Conservation (phyloP, 1,140 invertebrate species). For the Bombus superbus region DNA sequence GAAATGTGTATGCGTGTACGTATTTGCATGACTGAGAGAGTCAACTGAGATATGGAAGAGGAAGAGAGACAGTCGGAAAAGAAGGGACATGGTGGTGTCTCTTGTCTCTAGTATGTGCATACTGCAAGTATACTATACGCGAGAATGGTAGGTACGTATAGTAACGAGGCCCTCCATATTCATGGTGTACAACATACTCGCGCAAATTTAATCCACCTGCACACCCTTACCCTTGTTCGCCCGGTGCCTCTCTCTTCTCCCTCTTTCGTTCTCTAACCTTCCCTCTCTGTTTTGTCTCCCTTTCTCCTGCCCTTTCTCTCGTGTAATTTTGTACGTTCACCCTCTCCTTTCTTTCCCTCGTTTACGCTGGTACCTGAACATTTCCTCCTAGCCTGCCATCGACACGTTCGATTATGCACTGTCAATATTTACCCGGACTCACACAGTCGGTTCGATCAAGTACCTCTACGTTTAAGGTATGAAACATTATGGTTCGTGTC, state of each 20-base stretch:
- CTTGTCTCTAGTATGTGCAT: conserved; percentile 63
- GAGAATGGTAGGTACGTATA: conserved; percentile 72
- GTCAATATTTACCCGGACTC: conserved; percentile 49
- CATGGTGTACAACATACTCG: conserved; percentile 78
- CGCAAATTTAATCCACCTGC: conserved; percentile 79
- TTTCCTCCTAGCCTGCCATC: conserved; percentile 27
- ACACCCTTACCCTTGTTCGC: conserved; percentile 54
- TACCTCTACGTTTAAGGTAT: conserved; percentile 13
- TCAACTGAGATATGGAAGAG: neutral
- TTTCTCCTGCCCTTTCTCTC: conserved; percentile 9
- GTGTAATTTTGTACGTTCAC: conserved; percentile 49
- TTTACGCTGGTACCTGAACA: conserved; percentile 19
- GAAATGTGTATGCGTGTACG: conserved; percentile 34
- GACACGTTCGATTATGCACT: conserved; percentile 53
- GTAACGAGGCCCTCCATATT: conserved; percentile 81
- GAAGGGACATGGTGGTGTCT: conserved; percentile 46
- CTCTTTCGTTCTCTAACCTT: neutral
- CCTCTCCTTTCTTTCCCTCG: conserved; percentile 9
- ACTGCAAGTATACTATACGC: conserved; percentile 64
- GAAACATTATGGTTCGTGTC: neutral
- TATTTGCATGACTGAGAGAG: conserved; percentile 42
- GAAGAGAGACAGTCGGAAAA: neutral
- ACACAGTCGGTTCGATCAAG: conserved; percentile 5
- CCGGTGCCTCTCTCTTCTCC: conserved; percentile 49
- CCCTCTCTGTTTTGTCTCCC: conserved; percentile 20